Evolutionary conservation across 2,888 invertebrate species (phyloP), one percentile per base, ranked within the genome.

Genomic region (Hyppa rectilinea): DNA sequence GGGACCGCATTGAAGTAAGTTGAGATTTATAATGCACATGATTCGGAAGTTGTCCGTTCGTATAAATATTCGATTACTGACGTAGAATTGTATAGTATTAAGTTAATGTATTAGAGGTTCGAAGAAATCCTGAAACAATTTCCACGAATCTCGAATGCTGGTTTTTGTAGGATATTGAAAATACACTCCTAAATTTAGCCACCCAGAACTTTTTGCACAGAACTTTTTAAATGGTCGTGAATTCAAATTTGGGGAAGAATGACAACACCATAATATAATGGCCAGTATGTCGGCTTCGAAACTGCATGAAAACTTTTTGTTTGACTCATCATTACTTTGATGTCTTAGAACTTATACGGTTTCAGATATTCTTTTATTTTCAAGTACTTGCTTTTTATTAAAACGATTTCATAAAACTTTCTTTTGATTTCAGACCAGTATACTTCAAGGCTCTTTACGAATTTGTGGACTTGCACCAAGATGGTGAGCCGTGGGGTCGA

Each of bases 391-490:
- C 12, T 38, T 14, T 20, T 0, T 26, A n/a, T 14, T 45, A 17
- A 47, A 26, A 6, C 45, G 4, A 45, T 7, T 17, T 47, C 34
- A 12, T 3, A 2, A 38, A 14, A 31, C 7, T 45, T n/a, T 64
- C n/a, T 62, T 64, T 56, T 53, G 2, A 40, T 92, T 91, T 49
- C 90, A 98, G 98, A 86, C 98, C 98, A 0, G 97, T 98, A 58
- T 97, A 97, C 85, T 98, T 98, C 91, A 97, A 98, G 89, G 97
- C 98, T 0, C 96, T 98, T 36, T 98, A 98, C 93, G 98, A 98
- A 92, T 98, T 98, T 89, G 98, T 98, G 52, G 98, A 98, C 90
- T 95, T 98, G 12, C 98, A 98, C 86, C 97, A 98, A 93, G 98
- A 98, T 82, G 98, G 98, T 0, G 97, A 98, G 84, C 97, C 97